Base-by-base conservation (phyloP, 2,888 invertebrate species). In the Nemotelus nigrinus region DNA sequence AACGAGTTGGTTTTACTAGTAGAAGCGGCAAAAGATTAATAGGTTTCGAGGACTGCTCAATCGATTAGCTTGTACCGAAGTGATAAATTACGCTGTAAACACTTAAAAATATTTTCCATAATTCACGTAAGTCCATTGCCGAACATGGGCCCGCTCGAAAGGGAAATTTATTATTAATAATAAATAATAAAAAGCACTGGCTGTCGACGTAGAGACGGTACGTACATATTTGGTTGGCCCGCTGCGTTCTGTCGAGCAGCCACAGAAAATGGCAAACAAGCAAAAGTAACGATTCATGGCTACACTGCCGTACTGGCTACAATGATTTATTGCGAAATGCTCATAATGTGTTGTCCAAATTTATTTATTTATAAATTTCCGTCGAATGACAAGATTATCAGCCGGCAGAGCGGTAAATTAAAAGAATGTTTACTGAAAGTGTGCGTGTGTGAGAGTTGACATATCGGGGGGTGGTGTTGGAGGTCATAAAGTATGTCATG, bases 31-130 rank as follows among this genome's bases (percentile, higher is more conserved):
- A 41, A 74, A 63, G 74, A 74, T 74, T 74, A 74, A 74, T 74
- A 48, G 50, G 39, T 50, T 39, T 41, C 60, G 58, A 63, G 74
- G 50, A 63, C 70, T 70, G 74, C 43, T 60, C 63, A 74, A 74
- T 74, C 74, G 60, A 60, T 74, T 74, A 55, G 70, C 70, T 70
- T 70, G 70, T 70, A 70, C 63, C 60, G 60, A 41, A 3, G 58
- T 72, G 74, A 74, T 74, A 74, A 74, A 74, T 74, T 74, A 63
- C 63, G 74, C 48, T 74, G 74, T 74, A 74, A 74, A 74, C 74
- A 74, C 48, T 74, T 47, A 74, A 74, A 74, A 74, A 60, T 74
- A 74, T 60, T 74, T 74, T n/a, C 74, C 60, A 74, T 74, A 74
- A 74, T 63, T 74, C 74, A 74, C 74, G 74, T 74, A 60, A 50